Conservation (phyloP, 2,797 vertebrate genomes). For the Rhincodon typus region DNA sequence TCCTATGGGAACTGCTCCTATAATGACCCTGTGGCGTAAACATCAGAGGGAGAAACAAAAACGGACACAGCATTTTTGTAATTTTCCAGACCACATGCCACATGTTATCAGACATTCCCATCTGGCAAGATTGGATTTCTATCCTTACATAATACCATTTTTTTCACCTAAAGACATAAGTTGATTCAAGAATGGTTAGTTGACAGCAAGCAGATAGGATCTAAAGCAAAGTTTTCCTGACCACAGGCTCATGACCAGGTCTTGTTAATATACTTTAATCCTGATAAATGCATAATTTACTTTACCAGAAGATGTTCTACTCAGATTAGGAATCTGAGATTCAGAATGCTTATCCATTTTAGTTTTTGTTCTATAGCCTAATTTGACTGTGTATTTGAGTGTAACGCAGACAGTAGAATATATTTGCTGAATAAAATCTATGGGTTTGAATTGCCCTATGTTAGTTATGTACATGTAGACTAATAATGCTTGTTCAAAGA, state of each 20-base stretch:
- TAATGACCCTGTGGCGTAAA: background rate
- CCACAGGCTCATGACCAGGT: background rate
- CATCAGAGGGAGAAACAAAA: background rate
- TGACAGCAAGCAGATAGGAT: background rate
- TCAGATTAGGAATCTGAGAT: background rate
- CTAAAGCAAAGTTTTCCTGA: background rate
- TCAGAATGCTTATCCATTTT: background rate
- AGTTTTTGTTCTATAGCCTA: background rate
- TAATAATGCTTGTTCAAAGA: background rate
- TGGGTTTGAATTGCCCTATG: background rate
- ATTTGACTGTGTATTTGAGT: background rate
- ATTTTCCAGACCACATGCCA: background rate
- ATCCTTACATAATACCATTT: background rate
- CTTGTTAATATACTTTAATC: background rate
- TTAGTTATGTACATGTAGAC: background rate
- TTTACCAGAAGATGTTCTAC: background rate
- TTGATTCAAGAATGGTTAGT: background rate
- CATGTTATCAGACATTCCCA: background rate
- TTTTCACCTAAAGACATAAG: background rate
- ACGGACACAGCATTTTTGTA: background rate
- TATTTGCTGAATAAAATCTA: background rate
- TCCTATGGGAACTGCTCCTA: background rate
- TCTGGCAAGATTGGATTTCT: constrained; percentile 6
- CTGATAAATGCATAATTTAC: background rate
- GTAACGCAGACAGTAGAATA: background rate